Percentiles rank a stretch among this genome's conserved stretches.
These are phyloP conservation scores for Epinephelus malabaricus DNA, from an alignment of 2,797 vertebrate genomes.

Conservation along the genomic window DNA sequence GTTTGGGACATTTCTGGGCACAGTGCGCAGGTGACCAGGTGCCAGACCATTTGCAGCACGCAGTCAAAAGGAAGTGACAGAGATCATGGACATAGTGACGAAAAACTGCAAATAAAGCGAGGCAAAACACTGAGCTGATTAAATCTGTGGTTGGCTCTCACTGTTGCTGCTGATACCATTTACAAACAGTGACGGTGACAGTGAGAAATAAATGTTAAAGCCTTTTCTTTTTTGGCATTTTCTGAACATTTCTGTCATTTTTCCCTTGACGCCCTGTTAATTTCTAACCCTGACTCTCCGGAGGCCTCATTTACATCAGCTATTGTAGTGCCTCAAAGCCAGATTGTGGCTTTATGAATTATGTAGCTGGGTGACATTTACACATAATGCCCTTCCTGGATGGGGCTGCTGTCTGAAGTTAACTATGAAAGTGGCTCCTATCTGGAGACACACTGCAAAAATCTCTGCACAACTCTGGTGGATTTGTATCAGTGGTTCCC, in stretches of 20 bases:
- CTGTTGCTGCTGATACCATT: no score
- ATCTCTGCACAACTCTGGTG: background rate
- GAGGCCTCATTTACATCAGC: constrained; percentile 17
- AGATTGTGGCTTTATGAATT: constrained; percentile 17
- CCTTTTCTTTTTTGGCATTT: background rate
- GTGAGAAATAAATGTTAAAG: background rate
- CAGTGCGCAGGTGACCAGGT: no score
- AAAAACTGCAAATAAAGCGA: no score
- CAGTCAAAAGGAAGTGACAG: no score
- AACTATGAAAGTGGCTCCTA: background rate
- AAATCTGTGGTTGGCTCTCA: no score
- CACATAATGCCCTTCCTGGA: background rate
- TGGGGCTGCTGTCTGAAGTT: background rate
- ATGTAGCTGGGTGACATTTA: constrained; percentile 31
- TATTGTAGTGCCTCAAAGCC: background rate
- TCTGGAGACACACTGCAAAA: constrained; percentile 1
- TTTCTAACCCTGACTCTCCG: constrained; percentile 5
- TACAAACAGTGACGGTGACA: no score
- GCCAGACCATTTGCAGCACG: no score
- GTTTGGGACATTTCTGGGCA: no score
- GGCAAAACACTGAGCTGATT: no score
- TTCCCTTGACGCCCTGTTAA: background rate
- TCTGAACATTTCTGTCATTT: background rate
- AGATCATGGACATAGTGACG: no score
- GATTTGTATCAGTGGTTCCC: background rate